Evolutionary conservation across 2,888 invertebrate species (phyloP).

Genomic region (Eremobia ochroleuca): DNA sequence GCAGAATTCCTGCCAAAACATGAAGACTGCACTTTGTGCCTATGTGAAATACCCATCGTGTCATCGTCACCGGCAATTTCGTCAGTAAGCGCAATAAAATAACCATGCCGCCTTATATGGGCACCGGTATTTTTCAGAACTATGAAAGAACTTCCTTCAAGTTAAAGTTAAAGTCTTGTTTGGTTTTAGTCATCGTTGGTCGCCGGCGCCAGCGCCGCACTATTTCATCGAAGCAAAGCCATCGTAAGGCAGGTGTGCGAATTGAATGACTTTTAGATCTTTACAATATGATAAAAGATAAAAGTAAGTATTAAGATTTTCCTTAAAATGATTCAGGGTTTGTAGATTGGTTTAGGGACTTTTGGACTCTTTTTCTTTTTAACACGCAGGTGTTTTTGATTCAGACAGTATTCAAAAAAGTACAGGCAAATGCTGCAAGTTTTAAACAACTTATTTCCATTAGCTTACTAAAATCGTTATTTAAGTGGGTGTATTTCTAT

Average conservation of each 20-base stretch:
- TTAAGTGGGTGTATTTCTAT: slow-evolving; percentile 8
- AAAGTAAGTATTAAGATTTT: slow-evolving; percentile 37
- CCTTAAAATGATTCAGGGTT: slow-evolving; percentile 45
- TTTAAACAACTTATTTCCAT: slow-evolving; percentile 15
- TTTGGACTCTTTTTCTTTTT: slow-evolving; percentile 20
- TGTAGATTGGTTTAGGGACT: slow-evolving; percentile 43
- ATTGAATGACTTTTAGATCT: slow-evolving; percentile 53
- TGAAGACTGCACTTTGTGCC: neutral
- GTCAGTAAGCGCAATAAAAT: slow-evolving; percentile 34
- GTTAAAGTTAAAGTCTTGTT: slow-evolving; percentile 17
- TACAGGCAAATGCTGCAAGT: neutral
- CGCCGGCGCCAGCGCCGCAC: neutral
- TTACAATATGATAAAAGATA: slow-evolving; percentile 43
- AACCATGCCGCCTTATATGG: slow-evolving; percentile 1
- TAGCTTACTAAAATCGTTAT: slow-evolving; percentile 15
- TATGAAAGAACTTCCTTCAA: slow-evolving; percentile 37
- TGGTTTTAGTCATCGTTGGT: slow-evolving; percentile 41
- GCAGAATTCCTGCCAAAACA: slow-evolving; percentile 14
- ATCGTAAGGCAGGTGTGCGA: slow-evolving; percentile 59
- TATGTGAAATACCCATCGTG: slow-evolving; percentile 28
- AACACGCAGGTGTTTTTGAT: neutral
- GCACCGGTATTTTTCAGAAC: slow-evolving; percentile 26
- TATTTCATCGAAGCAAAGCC: slow-evolving; percentile 12
- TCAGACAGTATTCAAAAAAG: neutral
- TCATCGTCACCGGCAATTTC: slow-evolving; percentile 22